Percentiles rank a stretch among this genome's conserved stretches.
These are phyloP conservation scores for Apamea sordens DNA, from an alignment of 2,888 invertebrate genomes.

Conservation along the genomic window DNA sequence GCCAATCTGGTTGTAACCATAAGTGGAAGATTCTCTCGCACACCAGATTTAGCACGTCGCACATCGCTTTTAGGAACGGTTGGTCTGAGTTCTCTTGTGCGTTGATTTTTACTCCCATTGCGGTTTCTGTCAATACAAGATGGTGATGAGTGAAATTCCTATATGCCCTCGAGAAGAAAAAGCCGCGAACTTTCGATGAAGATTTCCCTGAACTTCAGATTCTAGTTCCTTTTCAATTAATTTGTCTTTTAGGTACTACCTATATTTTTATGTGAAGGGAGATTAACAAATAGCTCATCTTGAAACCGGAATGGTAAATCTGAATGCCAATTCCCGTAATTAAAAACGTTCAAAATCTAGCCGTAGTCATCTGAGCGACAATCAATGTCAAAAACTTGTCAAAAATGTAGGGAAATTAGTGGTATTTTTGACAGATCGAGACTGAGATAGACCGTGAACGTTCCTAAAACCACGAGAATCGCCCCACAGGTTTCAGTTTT, in stretches of 20 bases:
- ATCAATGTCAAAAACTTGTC: too few relatives aligned
- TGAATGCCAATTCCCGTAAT: too few relatives aligned
- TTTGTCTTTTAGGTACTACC: background rate
- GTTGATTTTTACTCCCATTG: constrained; percentile 84
- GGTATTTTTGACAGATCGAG: too few relatives aligned
- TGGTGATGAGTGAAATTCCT: background rate
- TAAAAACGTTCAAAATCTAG: too few relatives aligned
- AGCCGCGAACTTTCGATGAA: background rate
- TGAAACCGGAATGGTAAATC: background rate
- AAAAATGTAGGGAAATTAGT: too few relatives aligned
- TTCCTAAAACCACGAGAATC: too few relatives aligned
- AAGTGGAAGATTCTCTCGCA: constrained; percentile 85
- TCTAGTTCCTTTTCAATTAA: background rate
- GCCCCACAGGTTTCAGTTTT: background rate
- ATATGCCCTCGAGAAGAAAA: background rate
- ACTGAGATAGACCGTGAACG: too few relatives aligned
- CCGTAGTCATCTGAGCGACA: too few relatives aligned
- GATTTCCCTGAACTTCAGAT: background rate
- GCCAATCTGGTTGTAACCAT: constrained; percentile 88
- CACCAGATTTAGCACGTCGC: constrained; percentile 74
- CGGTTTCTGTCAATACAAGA: constrained; percentile 76
- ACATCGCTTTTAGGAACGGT: constrained; percentile 79
- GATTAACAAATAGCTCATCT: background rate
- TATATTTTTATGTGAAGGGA: background rate
- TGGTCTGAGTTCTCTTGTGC: constrained; percentile 80